These are phyloP conservation scores for Apistogramma diplotaenia DNA, from an alignment of 2,113 vertebrate species.

Conservation along the genomic window DNA sequence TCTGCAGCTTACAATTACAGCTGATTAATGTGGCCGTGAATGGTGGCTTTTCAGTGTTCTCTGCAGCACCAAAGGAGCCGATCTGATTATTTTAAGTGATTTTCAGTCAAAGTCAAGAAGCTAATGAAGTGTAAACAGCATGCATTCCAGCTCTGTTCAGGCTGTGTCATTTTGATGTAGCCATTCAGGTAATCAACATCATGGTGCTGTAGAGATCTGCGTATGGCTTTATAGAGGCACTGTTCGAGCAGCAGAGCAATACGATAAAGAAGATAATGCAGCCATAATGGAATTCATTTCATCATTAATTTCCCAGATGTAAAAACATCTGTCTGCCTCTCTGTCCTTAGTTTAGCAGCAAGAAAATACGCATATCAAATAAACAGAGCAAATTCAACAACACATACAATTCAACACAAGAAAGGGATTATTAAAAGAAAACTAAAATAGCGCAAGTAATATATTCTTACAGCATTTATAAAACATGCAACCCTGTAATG, in stretches of 20 bases:
- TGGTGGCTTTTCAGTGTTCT: constrained; percentile 27
- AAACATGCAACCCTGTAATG: neutral
- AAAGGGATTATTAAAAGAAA: neutral
- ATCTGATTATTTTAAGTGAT: neutral
- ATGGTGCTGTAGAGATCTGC: constrained; percentile 64
- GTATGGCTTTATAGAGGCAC: constrained; percentile 6
- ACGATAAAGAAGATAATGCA: neutral
- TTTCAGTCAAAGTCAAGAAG: neutral
- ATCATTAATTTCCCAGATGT: constrained; percentile 32
- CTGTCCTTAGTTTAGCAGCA: neutral
- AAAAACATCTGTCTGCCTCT: constrained; percentile 16
- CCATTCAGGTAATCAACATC: neutral
- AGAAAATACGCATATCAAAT: neutral
- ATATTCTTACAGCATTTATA: neutral
- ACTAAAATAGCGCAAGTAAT: neutral
- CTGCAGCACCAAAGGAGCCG: constrained; percentile 48
- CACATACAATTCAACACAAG: neutral
- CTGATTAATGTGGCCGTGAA: constrained; percentile 23
- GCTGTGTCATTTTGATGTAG: neutral
- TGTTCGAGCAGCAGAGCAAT: neutral
- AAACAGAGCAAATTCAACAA: neutral
- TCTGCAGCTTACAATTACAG: constrained; percentile 49
- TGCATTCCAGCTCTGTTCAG: neutral
- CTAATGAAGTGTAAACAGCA: neutral
- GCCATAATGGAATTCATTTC: neutral